These are phyloP conservation scores for Caenorhabditis japonica DNA, from an alignment of 2,888 invertebrate genomes.

Conservation along the genomic window DNA sequence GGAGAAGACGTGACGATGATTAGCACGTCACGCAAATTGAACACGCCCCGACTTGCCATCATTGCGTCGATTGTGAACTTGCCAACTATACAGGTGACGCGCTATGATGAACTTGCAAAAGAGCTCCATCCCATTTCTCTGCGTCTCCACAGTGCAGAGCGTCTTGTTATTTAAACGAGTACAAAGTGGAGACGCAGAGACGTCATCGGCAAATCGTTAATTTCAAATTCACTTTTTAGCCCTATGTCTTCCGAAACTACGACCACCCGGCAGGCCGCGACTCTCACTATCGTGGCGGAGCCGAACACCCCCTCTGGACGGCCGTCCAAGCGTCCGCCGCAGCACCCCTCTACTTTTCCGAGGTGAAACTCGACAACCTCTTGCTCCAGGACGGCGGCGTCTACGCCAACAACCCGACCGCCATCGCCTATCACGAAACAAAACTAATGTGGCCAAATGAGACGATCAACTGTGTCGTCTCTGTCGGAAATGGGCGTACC, in stretches of 20 bases:
- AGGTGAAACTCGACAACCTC: constrained; percentile 82
- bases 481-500: constrained; percentile 84
- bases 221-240: constrained; percentile 78
- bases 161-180: no score
- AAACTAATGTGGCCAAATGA: constrained; percentile 86
- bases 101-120: not conserved
- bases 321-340: constrained; percentile 86
- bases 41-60: constrained; percentile 82
- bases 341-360: constrained; percentile 91
- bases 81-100: constrained; percentile 80
- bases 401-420: constrained; percentile 84
- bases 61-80: constrained; percentile 87
- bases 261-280: constrained; percentile 82
- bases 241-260: constrained; percentile 90
- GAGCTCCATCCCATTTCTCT: not conserved
- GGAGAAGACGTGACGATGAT: constrained; percentile 70
- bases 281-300: constrained; percentile 74
- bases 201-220: no score
- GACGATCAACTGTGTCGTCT: constrained; percentile 86
- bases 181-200: no score
- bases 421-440: constrained; percentile 90
- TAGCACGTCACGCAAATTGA: constrained; percentile 60
- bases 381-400: constrained; percentile 74
- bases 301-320: constrained; percentile 65
- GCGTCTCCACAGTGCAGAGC: not conserved